phyloP scores from a whole-genome alignment of 2,888 invertebrate species.

The Andrena trimmerana region DNA sequence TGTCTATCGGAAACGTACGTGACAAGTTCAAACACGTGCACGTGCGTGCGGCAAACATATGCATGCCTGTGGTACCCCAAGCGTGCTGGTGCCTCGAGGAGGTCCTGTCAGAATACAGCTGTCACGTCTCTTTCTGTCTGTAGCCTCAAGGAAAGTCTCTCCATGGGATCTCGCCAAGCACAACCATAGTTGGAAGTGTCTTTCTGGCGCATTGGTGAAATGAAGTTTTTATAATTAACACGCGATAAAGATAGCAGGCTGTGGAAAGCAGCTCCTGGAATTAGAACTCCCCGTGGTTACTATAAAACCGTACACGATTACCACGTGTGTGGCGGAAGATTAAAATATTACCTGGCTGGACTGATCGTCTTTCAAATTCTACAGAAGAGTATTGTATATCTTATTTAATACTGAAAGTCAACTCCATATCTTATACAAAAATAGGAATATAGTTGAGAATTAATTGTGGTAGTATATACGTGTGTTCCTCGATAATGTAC shows the following conservation, averaged over 20 bases:
- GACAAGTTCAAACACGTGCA: conserved; percentile 42
- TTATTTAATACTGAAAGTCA: too few species aligned
- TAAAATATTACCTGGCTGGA: too few species aligned
- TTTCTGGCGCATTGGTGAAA: conserved; percentile 19
- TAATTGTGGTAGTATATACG: too few species aligned
- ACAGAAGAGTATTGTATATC: too few species aligned
- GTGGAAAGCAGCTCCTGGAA: background rate
- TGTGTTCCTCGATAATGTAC: too few species aligned
- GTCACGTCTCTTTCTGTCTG: conserved; percentile 59
- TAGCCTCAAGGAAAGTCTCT: conserved; percentile 51
- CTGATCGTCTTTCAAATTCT: too few species aligned
- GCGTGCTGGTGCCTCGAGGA: conserved; percentile 63
- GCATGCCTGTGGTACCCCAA: conserved; percentile 52
- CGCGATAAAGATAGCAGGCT: background rate
- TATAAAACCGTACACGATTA: background rate
- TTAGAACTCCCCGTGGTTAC: background rate
- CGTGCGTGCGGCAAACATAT: conserved; percentile 55
- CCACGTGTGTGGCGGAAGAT: too few species aligned
- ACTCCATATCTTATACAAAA: too few species aligned
- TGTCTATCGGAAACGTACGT: conserved; percentile 26
- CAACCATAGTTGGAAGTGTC: conserved; percentile 21
- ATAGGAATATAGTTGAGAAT: too few species aligned
- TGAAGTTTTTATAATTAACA: conserved; percentile 24
- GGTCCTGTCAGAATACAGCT: conserved; percentile 67
- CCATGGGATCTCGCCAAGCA: conserved; percentile 60